A percentile compares a stretch with the other conserved stretches of the same genome.
Evolutionary conservation across 2,888 invertebrate species (phyloP).

Genomic region (Scaptomyza parva): DNA sequence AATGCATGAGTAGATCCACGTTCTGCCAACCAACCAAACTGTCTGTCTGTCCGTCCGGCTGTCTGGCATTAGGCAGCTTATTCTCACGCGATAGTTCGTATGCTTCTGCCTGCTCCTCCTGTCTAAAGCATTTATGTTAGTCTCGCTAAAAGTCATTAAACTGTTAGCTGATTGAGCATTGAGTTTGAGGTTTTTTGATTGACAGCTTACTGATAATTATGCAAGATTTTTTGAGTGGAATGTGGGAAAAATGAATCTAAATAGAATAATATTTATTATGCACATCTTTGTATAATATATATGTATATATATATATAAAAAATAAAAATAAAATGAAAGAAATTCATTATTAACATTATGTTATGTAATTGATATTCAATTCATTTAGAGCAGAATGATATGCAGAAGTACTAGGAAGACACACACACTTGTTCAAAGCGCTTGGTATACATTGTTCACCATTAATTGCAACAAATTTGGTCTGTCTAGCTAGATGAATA

Average conservation of each 20-base stretch:
- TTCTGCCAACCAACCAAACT: conserved; percentile 19
- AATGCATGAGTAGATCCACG: conserved; percentile 63
- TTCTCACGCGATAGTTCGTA: conserved; percentile 26
- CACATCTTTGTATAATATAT: too few species aligned
- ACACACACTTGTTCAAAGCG: not conserved
- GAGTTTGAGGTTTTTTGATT: not conserved
- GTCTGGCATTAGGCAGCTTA: not conserved
- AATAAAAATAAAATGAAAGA: too few species aligned
- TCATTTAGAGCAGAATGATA: not conserved
- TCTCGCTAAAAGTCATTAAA: conserved; percentile 13
- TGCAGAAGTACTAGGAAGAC: not conserved
- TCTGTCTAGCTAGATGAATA: conserved; percentile 16
- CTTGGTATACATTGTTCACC: conserved; percentile 12
- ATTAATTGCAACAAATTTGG: conserved; percentile 33
- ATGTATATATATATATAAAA: too few species aligned
- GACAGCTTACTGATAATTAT: not conserved
- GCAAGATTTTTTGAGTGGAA: not conserved
- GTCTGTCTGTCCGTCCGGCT: not conserved
- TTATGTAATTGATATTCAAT: too few species aligned
- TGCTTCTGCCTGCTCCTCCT: not conserved
- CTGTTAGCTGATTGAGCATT: conserved; percentile 3
- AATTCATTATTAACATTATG: too few species aligned
- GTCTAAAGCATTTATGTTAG: conserved; percentile 1
- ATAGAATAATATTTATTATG: not conserved
- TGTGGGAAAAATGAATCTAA: not conserved